Percentiles rank a stretch among this genome's conserved stretches.
Conservation (phyloP, 2,113 vertebrate species). For the Chauna torquata region DNA sequence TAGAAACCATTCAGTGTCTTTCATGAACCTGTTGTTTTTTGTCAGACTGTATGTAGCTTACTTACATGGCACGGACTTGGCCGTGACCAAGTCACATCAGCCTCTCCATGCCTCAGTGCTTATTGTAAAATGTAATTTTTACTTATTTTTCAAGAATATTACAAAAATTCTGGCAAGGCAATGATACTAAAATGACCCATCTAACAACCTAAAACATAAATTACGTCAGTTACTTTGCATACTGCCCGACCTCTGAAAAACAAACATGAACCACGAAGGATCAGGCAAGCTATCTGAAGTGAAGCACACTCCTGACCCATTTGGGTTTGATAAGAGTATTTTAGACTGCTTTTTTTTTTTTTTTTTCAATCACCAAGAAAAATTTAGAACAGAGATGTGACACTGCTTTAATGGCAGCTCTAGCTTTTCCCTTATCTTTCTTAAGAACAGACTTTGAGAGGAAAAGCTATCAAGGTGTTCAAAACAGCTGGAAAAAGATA, state of each 20-base stretch:
- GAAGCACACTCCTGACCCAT: background rate
- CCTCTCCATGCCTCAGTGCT: background rate
- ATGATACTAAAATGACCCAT: background rate
- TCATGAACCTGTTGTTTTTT: background rate
- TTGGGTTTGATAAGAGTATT: background rate
- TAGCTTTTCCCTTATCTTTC: background rate
- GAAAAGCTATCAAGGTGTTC: background rate
- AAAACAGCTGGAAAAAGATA: conserved; percentile 23
- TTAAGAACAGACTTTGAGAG: background rate
- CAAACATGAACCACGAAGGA: background rate
- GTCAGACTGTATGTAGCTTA: background rate
- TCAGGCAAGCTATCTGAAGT: background rate
- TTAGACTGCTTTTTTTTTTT: background rate
- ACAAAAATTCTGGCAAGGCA: background rate
- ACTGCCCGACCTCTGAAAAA: background rate
- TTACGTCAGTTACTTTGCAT: background rate
- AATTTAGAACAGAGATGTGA: background rate
- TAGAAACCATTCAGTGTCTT: background rate
- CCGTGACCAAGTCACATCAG: background rate
- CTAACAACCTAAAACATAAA: no score
- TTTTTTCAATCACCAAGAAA: background rate
- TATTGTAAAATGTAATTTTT: background rate
- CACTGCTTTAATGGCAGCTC: background rate
- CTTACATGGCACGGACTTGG: background rate
- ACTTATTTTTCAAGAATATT: background rate